These are phyloP conservation scores for Dinoponera quadriceps DNA, from an alignment of 1,140 invertebrate species.

Conservation along the genomic window DNA sequence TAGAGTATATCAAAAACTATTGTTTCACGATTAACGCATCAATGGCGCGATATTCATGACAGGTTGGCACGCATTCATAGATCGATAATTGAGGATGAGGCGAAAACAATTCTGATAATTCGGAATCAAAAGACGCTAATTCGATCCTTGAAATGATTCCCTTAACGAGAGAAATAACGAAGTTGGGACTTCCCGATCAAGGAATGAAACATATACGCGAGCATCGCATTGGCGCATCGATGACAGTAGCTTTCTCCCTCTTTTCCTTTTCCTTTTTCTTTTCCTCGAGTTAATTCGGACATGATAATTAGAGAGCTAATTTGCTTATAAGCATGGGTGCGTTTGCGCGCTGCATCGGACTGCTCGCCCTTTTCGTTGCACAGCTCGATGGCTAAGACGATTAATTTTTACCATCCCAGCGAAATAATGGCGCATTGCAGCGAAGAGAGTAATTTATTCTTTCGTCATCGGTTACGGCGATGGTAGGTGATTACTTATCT, in stretches of 20 bases:
- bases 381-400: slow-evolving; percentile 42
- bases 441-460: slow-evolving; percentile 37
- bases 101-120: slow-evolving; percentile 16
- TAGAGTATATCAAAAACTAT: no score
- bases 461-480: slow-evolving; percentile 26
- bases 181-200: background rate
- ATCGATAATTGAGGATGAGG: background rate
- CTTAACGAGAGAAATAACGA: background rate
- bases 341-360: background rate
- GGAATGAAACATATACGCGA: background rate
- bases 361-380: slow-evolving; percentile 3
- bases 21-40: no score
- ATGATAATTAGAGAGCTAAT: slow-evolving; percentile 41
- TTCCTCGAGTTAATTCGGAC: slow-evolving; percentile 9
- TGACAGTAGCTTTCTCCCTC: background rate
- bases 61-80: background rate
- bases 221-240: no score
- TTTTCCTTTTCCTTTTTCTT: no score
- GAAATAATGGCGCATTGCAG: slow-evolving; percentile 52
- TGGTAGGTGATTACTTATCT: slow-evolving; percentile 25
- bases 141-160: slow-evolving; percentile 27
- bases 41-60: no score
- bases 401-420: slow-evolving; percentile 59
- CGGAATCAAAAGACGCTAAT: background rate
- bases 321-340: slow-evolving; percentile 33